Percentiles rank a stretch among this genome's conserved stretches.
phyloP scores from a whole-genome alignment of 2,797 vertebrate species.

The Malacoraja senta region DNA sequence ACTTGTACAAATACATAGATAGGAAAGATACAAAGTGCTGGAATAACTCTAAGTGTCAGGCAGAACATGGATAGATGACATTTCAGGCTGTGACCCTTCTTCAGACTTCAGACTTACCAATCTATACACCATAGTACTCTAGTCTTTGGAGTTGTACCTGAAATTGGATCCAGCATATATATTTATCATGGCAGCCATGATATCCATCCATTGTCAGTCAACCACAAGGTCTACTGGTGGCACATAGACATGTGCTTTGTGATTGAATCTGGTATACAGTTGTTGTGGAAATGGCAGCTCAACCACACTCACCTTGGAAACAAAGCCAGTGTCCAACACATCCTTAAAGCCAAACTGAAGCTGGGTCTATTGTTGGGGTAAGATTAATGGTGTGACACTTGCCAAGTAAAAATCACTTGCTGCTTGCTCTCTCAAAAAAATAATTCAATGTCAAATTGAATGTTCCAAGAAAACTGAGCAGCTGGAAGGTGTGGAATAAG shows the following conservation, averaged over 20 bases:
- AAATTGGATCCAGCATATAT: no score
- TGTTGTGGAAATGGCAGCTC: neutral
- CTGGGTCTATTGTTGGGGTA: neutral
- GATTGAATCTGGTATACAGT: neutral
- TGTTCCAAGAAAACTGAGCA: neutral
- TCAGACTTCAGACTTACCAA: no score
- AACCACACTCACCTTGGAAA: neutral
- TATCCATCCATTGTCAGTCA: neutral
- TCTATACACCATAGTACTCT: no score
- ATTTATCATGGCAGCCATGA: no score
- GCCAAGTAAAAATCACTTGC: neutral
- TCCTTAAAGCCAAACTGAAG: neutral
- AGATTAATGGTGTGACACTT: neutral
- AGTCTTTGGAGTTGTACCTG: no score
- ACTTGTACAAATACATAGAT: no score
- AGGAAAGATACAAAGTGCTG: no score
- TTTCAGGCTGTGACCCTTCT: no score
- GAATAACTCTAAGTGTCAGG: no score
- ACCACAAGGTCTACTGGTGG: neutral
- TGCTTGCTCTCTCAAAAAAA: neutral
- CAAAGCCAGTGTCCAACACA: neutral
- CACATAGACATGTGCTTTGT: neutral
- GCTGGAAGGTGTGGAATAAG: conserved; percentile 9
- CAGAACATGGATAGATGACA: no score
- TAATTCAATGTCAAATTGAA: neutral